Evolutionary conservation across 1,140 invertebrate genomes (phyloP), one percentile per base, ranked within the genome.

Genomic region (Atta texana): DNA sequence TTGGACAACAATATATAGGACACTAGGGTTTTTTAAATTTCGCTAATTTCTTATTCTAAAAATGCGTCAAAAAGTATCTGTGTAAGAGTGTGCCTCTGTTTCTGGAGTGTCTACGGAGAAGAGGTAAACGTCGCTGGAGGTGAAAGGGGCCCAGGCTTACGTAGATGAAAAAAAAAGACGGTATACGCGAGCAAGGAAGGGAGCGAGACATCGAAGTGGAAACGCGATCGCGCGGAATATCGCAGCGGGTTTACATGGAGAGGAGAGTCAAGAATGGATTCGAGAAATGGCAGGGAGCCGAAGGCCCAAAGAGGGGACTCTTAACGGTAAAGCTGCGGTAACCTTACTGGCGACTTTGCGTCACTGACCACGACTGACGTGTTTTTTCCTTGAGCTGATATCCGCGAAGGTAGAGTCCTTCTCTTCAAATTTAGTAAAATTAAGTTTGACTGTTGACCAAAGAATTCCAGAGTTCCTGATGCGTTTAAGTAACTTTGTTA

Each of bases 321-420:
- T 92, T 94, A 94, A 94, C 93, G 93, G 93, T 94, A 94, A 93
- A 94, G 86, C 87, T 87, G 88, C 88, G 92, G 93, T 94, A 94
- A 93, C 91, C 92, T 94, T 94, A 94, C 92, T 92, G 91, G 86
- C 66, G 39, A 57, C 31, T 28, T 66, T 39, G 44, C 51, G 88
- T 91, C 82, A 87, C 91, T 92, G 91, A 91, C 92, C 92, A 92
- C 91, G 86, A 85, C 76, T 87, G 88, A 18, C n/a, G 71, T 82
- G 77, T 89, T 89, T 88, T 92, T 92, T 87, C 28, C 18, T 10
- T 28, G 5, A 55, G 4, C 2, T 14, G 39, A 64, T 61, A 24
- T 64, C 24, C 10, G 3, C 18, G 44, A 78, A 78, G 55, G 7
- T 5, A n/a, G 16, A 16, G 28, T 10, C 28, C 24, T 1, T 49